Percentiles rank a stretch among this genome's conserved stretches.
These are phyloP conservation scores for Pristionchus mayeri DNA, from an alignment of 2,888 invertebrate species.

Conservation along the genomic window DNA sequence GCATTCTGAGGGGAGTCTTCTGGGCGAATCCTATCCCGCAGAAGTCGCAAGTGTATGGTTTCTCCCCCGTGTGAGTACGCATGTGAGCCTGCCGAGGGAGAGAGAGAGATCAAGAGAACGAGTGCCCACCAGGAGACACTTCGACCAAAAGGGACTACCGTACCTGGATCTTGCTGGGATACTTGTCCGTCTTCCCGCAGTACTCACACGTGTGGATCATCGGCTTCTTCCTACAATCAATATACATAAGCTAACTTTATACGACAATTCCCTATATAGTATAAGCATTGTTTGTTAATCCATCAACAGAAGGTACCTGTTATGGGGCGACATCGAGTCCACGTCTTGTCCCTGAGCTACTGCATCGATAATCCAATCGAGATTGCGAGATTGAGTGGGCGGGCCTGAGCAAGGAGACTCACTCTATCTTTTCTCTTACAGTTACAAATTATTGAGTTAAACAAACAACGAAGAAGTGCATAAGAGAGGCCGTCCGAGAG, in stretches of 20 bases:
- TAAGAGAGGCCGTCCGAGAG: no score
- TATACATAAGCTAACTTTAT: neutral
- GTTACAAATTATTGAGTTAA: neutral
- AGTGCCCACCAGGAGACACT: neutral
- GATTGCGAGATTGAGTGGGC: slow-evolving; percentile 53
- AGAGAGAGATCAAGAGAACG: neutral
- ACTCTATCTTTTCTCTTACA: neutral
- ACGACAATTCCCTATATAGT: neutral
- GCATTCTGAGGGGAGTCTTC: slow-evolving; percentile 68
- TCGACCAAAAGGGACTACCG: neutral
- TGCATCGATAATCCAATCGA: slow-evolving; percentile 73
- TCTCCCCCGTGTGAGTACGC: no score
- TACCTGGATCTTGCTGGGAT: slow-evolving; percentile 69
- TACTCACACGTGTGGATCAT: slow-evolving; percentile 63
- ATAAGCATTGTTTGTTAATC: neutral
- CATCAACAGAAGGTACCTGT: slow-evolving; percentile 40
- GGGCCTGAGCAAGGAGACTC: no score
- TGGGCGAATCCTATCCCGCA: slow-evolving; percentile 68
- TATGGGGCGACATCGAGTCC: slow-evolving; percentile 65
- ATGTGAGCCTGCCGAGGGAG: slow-evolving; percentile 63
- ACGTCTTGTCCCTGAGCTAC: slow-evolving; percentile 67
- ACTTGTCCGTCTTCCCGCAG: slow-evolving; percentile 69
- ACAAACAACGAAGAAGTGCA: neutral
- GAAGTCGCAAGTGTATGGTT: slow-evolving; percentile 68
- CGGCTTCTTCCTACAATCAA: slow-evolving; percentile 58